These are phyloP conservation scores for Alloscopus bannaensis DNA, from an alignment of 2,888 invertebrate genomes.

Conservation along the genomic window DNA sequence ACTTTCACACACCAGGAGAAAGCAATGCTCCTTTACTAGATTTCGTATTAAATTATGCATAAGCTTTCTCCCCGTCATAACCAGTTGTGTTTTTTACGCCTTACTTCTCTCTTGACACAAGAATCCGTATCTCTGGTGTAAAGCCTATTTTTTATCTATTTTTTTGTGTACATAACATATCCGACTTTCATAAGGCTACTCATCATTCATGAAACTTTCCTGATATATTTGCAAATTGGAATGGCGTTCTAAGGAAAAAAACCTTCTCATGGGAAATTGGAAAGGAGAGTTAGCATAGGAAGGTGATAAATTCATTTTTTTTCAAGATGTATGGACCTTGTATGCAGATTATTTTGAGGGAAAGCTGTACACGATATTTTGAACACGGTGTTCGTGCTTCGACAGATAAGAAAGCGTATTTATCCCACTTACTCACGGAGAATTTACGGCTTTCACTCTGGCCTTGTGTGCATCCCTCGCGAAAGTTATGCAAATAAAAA, in stretches of 20 bases:
- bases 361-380: too few relatives aligned
- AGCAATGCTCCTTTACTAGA: too few relatives aligned
- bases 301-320: too few relatives aligned
- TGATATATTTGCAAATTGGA: background rate
- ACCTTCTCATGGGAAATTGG: background rate
- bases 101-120: background rate
- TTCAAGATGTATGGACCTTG: too few relatives aligned
- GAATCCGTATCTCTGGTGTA: background rate
- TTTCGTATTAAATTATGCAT: constrained; percentile 31
- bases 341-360: too few relatives aligned
- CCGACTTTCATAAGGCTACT: background rate
- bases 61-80: background rate
- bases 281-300: background rate
- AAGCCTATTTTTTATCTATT: background rate
- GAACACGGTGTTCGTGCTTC: too few relatives aligned
- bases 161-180: background rate
- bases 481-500: too few relatives aligned
- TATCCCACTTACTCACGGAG: too few relatives aligned
- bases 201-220: constrained; percentile 8
- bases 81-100: background rate
- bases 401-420: too few relatives aligned
- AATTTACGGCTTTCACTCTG: too few relatives aligned
- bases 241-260: too few relatives aligned
- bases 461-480: too few relatives aligned
- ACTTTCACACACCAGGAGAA: background rate